A percentile compares a stretch with the other conserved stretches of the same genome.
Evolutionary conservation across 2,888 invertebrate genomes (phyloP).

Genomic region (Drosophila fungiperda): DNA sequence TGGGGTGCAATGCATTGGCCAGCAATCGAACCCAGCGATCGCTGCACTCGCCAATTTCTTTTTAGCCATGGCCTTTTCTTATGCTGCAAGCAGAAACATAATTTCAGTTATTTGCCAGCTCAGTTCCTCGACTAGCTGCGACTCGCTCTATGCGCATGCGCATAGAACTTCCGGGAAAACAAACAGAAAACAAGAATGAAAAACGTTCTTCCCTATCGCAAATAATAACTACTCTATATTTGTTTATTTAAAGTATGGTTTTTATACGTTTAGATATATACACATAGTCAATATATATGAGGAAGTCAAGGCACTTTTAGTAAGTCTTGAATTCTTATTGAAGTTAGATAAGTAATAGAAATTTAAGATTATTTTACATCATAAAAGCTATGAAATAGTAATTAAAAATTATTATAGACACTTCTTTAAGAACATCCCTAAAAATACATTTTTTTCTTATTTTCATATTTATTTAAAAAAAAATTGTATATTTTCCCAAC

Average conservation of each 20-base stretch:
- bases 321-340: not conserved
- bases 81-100: slow-evolving; percentile 62
- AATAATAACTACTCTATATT: slow-evolving; percentile 27
- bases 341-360: not conserved
- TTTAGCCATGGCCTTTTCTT: slow-evolving; percentile 58
- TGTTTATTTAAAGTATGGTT: not conserved
- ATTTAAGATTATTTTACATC: not conserved
- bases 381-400: not conserved
- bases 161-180: slow-evolving; percentile 77
- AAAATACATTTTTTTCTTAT: not conserved
- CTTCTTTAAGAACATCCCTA: not conserved
- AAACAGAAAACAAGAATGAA: slow-evolving; percentile 52
- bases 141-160: slow-evolving; percentile 69
- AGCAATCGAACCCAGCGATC: slow-evolving; percentile 57
- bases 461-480: not conserved
- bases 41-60: slow-evolving; percentile 61
- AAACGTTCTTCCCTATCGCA: not conserved
- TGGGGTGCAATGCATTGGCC: slow-evolving; percentile 18
- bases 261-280: not conserved
- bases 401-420: not conserved
- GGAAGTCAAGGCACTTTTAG: not conserved
- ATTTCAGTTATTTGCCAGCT: slow-evolving; percentile 75
- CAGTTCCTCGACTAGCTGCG: slow-evolving; percentile 59
- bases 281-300: not conserved
- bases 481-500: not conserved